Evolutionary conservation across 2,888 invertebrate species (phyloP), one percentile per base, ranked within the genome.

Genomic region (Oscheius sp.): DNA sequence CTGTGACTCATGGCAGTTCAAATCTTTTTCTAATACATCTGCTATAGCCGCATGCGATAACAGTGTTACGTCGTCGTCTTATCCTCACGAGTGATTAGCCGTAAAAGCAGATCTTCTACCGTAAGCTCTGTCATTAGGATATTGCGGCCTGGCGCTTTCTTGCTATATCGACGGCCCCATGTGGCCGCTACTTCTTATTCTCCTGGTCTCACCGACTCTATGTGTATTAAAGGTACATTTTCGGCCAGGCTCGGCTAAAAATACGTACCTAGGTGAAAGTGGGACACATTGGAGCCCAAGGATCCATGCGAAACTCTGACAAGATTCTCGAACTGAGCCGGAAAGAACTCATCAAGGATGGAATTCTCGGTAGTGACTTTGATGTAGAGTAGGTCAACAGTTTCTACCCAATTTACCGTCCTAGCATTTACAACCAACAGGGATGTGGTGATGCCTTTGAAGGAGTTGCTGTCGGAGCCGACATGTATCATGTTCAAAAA

Each of bases 401-500:
- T 68, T 47, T 10, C 32, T 37, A 21, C 29, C 5, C 11, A 9
- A 4, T 29, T 33, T 21, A 53, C 32, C 29, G 47, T 55, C 72
- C 73, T 75, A 87, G 87, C 58, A 84, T 87, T 50, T 63, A 87
- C 29, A 82, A 81, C 13, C 81, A 84, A 77, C 86, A 85, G 85
- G 88, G 87, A 21, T 88, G 88, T 57, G 87, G 88, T 11, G 87
- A 88, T 33, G 74, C 86, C 7, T 88, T 84, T 70, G 88, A 88
- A 79, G 88, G 88, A 57, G 88, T 88, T 4, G 88, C 87, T 2
- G 87, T 88, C 29, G 88, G 85, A 7, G 88, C 88, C 9, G 87
- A 88, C 75, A 88, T 88, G 87, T 88, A 86, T 70, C 87, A 88
- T 63, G 82, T 84, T 50, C 88, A 87, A 76, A 84, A 85, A 59